Evolutionary conservation across 2,797 vertebrate genomes (phyloP), one percentile per base, ranked within the genome.

Genomic region (Scolopax bukidnonensis): DNA sequence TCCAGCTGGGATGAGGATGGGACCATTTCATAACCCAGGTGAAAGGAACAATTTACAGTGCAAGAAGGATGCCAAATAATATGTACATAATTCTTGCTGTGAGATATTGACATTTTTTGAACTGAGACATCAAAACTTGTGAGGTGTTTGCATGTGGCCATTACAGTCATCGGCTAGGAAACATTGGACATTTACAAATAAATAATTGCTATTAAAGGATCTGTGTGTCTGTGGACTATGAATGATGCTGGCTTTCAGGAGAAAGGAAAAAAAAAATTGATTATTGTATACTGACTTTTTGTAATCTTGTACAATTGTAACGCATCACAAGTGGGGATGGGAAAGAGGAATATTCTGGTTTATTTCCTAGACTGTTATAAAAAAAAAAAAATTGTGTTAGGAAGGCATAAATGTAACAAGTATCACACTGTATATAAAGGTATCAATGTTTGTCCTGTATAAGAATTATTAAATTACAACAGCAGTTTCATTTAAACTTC

Each of bases 141-240:
- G 98, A 99, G 98, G 98, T 99, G 98, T 99, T 99, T 99, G 99
- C 99, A 99, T 99, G 99, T 99, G 98, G 99, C 99, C 98, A 98
- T 98, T 98, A 98, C 98, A 98, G 98, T 98, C 98, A 99, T 98
- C 97, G 98, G 99, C 99, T 99, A 98, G 98, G 98, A 98, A 95
- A 98, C 98, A 97, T 99, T 99, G 98, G 98, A 98, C 98, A 98
- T 98, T 98, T 98, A 98, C 98, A 98, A 98, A 98, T 98, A 98
- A 98, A 98, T 98, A 98, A 98, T 98, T 98, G 97, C 97, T 97
- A 96, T 98, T 96, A 96, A 98, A 97, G 94, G 97, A 88, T 98
- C 65, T 78, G 94, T 97, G 95, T 96, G 95, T 97, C 97, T 98
- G 98, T 98, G 98, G 98, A 98, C 97, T 98, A 97, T 97, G 96